Evolutionary conservation across 2,113 vertebrate species (phyloP).

Genomic region (Podarcis raffonei): DNA sequence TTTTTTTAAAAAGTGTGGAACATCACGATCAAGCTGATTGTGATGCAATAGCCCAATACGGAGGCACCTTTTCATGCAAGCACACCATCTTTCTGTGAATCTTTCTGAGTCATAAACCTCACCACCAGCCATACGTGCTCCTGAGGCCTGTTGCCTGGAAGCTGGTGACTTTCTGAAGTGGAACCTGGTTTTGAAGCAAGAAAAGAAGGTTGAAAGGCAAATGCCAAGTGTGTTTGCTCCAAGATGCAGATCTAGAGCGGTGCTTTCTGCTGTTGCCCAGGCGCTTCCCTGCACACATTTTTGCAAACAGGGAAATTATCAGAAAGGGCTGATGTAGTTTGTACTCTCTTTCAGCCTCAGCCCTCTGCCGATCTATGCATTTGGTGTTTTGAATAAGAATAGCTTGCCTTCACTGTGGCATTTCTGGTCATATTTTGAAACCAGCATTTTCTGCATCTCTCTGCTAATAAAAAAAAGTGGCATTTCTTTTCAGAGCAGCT

Average conservation of each 20-base stretch:
- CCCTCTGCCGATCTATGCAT: accelerated
- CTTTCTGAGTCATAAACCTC: too few relatives aligned
- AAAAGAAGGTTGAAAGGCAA: neutral
- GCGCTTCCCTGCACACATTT: neutral
- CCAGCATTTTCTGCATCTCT: neutral
- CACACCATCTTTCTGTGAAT: too few relatives aligned
- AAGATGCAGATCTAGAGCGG: neutral
- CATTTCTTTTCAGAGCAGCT: neutral
- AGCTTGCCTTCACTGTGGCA: accelerated
- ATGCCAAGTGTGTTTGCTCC: too few relatives aligned
- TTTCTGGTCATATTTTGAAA: neutral
- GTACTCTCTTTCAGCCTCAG: accelerated
- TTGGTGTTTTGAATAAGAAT: accelerated
- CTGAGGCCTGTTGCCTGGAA: neutral
- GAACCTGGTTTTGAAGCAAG: neutral
- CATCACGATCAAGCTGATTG: neutral
- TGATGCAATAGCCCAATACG: neutral
- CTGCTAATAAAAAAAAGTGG: neutral
- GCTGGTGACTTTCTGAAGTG: neutral
- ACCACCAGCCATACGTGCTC: neutral
- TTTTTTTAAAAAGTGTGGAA: neutral
- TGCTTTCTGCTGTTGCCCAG: neutral
- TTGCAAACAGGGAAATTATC: neutral
- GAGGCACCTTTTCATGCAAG: neutral
- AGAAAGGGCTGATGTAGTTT: too few relatives aligned